phyloP scores from a whole-genome alignment of 1,140 invertebrate species.

The Sarcophaga bullata region DNA sequence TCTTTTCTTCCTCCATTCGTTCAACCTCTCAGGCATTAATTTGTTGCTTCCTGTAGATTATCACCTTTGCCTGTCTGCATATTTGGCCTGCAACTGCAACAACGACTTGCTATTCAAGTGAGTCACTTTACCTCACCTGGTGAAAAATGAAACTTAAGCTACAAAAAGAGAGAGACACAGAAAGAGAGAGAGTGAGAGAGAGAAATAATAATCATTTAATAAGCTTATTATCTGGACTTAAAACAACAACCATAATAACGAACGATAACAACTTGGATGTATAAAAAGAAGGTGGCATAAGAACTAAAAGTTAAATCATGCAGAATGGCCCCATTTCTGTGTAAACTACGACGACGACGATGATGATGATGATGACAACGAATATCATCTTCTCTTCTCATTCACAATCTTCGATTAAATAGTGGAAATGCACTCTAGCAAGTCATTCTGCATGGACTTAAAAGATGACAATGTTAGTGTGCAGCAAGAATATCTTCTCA shows the following conservation, averaged over 20 bases:
- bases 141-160: slow-evolving; percentile 20
- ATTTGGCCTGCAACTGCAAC: neutral
- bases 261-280: too few species aligned
- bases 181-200: too few species aligned
- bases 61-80: neutral
- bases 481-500: too few species aligned
- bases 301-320: slow-evolving; percentile 14
- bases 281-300: neutral
- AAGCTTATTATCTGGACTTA: slow-evolving; percentile 28
- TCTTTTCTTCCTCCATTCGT: neutral
- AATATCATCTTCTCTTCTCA: neutral
- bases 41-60: slow-evolving; percentile 1
- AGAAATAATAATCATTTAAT: slow-evolving; percentile 35
- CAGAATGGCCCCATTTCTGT: slow-evolving; percentile 30
- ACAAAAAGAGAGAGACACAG: too few species aligned
- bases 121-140: neutral
- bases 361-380: neutral
- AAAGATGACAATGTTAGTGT: too few species aligned
- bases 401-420: neutral
- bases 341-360: neutral
- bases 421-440: neutral
- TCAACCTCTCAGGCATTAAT: neutral
- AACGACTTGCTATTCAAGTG: neutral
- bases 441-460: too few species aligned
- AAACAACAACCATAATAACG: neutral